Evolutionary conservation across 2,888 invertebrate genomes (phyloP).

Genomic region (Podabrus alpinus): DNA sequence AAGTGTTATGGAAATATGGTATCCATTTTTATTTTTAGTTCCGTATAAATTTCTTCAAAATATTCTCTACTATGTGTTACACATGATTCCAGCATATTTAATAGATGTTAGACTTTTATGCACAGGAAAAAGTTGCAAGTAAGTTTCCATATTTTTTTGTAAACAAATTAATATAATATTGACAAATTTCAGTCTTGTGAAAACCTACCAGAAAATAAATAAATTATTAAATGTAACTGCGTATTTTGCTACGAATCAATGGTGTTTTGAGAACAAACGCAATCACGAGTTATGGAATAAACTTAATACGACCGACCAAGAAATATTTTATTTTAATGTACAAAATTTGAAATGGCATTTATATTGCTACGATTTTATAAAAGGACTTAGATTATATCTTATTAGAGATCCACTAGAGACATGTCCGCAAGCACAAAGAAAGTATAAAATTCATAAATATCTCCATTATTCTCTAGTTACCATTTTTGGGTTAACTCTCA

Average conservation of each 20-base stretch:
- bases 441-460: constrained; percentile 43
- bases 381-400: constrained; percentile 72
- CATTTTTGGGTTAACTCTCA: neutral
- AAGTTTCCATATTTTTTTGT: neutral
- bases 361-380: constrained; percentile 69
- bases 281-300: constrained; percentile 61
- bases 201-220: constrained; percentile 78
- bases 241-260: constrained; percentile 76
- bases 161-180: neutral
- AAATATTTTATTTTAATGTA: constrained; percentile 75
- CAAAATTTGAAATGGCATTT: constrained; percentile 70
- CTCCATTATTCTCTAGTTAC: constrained; percentile 38
- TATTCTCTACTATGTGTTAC: constrained; percentile 61
- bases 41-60: constrained; percentile 48
- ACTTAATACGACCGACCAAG: constrained; percentile 54
- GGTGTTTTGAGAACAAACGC: constrained; percentile 59
- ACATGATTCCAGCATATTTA: constrained; percentile 65
- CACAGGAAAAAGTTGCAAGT: neutral
- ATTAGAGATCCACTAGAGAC: constrained; percentile 75
- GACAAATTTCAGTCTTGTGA: constrained; percentile 66
- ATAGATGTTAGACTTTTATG: constrained; percentile 17
- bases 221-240: constrained; percentile 73
- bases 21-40: constrained; percentile 35
- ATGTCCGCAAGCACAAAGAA: constrained; percentile 65
- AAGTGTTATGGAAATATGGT: constrained; percentile 45